Conservation (phyloP, 2,113 vertebrate genomes). For the Cyprinodon variegatus region DNA sequence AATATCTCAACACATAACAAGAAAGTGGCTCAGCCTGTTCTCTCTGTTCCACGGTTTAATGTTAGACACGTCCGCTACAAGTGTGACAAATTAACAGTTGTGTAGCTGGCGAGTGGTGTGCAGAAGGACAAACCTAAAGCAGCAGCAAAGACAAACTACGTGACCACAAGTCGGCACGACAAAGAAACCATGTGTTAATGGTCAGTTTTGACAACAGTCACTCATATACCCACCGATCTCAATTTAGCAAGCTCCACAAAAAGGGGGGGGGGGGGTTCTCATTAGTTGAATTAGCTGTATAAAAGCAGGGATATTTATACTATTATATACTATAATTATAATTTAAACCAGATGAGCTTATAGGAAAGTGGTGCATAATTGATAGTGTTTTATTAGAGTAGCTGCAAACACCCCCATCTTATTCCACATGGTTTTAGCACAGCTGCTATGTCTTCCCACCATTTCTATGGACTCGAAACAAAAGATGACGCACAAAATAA, state of each 20-base stretch:
- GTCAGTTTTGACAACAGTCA: slow-evolving; percentile 43
- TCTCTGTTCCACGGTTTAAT: slow-evolving; percentile 29
- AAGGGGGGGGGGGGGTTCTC: slow-evolving; percentile 3
- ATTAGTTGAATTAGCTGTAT: neutral
- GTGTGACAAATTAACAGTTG: slow-evolving; percentile 57
- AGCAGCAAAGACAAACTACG: slow-evolving; percentile 27
- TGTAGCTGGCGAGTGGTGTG: slow-evolving; percentile 10
- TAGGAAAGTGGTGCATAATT: too few relatives aligned
- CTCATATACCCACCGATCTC: neutral
- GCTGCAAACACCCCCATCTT: too few relatives aligned
- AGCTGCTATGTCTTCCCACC: too few relatives aligned
- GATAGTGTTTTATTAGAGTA: neutral
- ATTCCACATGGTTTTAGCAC: too few relatives aligned
- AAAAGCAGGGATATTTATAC: slow-evolving; percentile 26
- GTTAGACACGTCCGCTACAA: slow-evolving; percentile 42
- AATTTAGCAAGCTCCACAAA: slow-evolving; percentile 17
- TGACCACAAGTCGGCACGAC: slow-evolving; percentile 36
- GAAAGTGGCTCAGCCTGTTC: slow-evolving; percentile 11
- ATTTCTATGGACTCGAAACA: too few relatives aligned
- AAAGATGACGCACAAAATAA: too few relatives aligned
- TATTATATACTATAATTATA: neutral
- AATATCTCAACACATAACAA: slow-evolving; percentile 8
- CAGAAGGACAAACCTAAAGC: slow-evolving; percentile 30
- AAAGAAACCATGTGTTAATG: slow-evolving; percentile 51
- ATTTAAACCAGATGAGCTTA: neutral